Percentiles rank a stretch among this genome's conserved stretches.
Evolutionary conservation across 2,888 invertebrate genomes (phyloP).

Genomic region (Lumbricus terrestris): DNA sequence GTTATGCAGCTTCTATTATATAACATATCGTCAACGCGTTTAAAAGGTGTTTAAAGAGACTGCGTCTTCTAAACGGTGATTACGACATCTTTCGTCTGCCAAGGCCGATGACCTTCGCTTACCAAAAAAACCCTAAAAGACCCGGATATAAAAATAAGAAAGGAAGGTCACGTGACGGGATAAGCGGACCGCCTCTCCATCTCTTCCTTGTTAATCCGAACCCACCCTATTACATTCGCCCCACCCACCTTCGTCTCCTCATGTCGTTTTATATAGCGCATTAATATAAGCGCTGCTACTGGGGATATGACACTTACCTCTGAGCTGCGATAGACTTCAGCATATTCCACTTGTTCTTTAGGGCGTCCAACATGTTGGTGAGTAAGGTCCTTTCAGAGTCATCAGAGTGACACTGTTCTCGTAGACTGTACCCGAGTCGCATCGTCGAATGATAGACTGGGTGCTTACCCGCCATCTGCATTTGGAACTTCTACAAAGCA

Average conservation of each 20-base stretch:
- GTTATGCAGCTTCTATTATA: too few relatives aligned
- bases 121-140: too few relatives aligned
- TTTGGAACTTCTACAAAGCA: conserved; percentile 52
- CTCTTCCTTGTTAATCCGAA: too few relatives aligned
- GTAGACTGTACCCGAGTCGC: conserved; percentile 57
- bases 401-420: conserved; percentile 53
- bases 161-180: too few relatives aligned
- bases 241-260: background rate
- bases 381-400: conserved; percentile 56
- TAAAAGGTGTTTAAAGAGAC: too few relatives aligned
- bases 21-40: too few relatives aligned
- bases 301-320: conserved; percentile 30
- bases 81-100: too few relatives aligned
- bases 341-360: conserved; percentile 58
- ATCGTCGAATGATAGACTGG: conserved; percentile 57
- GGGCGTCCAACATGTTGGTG: conserved; percentile 55
- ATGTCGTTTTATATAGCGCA: background rate
- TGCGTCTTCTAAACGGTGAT: too few relatives aligned
- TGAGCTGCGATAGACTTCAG: conserved; percentile 49
- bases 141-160: too few relatives aligned
- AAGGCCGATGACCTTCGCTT: too few relatives aligned
- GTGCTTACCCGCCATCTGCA: conserved; percentile 53
- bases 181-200: too few relatives aligned
- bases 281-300: background rate
- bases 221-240: too few relatives aligned